A percentile compares a stretch with the other conserved stretches of the same genome.
These are phyloP conservation scores for Fundulus diaphanus DNA, from an alignment of 2,797 vertebrate genomes.

Conservation along the genomic window DNA sequence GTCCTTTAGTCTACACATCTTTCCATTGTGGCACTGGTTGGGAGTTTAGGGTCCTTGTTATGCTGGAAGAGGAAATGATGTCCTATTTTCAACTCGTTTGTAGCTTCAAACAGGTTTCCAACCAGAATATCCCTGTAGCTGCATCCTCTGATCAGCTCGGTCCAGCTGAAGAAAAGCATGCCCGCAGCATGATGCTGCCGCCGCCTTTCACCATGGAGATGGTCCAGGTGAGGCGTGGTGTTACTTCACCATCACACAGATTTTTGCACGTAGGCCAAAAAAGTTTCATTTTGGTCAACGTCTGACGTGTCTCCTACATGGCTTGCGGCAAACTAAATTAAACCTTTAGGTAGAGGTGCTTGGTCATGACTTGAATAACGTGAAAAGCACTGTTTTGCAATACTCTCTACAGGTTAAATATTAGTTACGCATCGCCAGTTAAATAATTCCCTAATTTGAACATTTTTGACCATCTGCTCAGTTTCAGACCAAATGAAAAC, in stretches of 20 bases:
- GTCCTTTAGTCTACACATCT: background rate
- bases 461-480: background rate
- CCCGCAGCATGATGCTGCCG: too few relatives aligned
- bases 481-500: background rate
- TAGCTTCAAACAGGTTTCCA: background rate
- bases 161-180: too few relatives aligned
- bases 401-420: background rate
- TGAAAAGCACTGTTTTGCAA: too few relatives aligned
- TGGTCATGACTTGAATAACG: too few relatives aligned
- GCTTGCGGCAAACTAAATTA: too few relatives aligned
- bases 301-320: too few relatives aligned
- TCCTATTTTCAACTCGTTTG: background rate
- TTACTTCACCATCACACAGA: background rate
- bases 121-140: background rate
- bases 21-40: background rate
- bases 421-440: background rate
- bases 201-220: background rate
- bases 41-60: background rate
- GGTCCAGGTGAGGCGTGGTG: background rate
- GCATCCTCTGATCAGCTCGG: background rate
- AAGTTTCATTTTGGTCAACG: too few relatives aligned
- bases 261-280: background rate
- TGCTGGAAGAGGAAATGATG: background rate
- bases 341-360: too few relatives aligned
- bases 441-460: background rate